A percentile compares a stretch with the other conserved stretches of the same genome.
phyloP scores from a whole-genome alignment of 1,140 invertebrate species.

The Stenopsyche tienmushanensis region DNA sequence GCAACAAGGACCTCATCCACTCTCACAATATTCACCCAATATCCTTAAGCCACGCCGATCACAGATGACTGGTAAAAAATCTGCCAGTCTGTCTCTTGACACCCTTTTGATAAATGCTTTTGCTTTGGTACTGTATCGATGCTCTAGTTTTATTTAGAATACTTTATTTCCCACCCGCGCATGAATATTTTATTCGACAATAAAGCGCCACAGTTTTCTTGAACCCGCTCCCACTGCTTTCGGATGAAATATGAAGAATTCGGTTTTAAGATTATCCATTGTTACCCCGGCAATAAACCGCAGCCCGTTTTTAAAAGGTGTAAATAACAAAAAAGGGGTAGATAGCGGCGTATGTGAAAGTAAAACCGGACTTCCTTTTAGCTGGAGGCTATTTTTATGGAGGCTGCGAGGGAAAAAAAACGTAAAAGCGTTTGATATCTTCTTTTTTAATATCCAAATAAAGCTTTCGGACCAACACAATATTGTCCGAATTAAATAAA shows the following conservation, averaged over 20 bases:
- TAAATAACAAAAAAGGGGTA: slow-evolving; percentile 10
- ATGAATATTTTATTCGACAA: slow-evolving; percentile 12
- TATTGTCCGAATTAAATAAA: no score
- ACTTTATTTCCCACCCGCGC: no score
- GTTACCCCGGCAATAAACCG: slow-evolving; percentile 18
- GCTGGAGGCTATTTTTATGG: slow-evolving; percentile 21
- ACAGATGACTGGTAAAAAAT: no score
- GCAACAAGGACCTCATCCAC: no score
- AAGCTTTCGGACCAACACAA: no score
- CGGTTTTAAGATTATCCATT: slow-evolving; percentile 14
- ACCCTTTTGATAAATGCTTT: no score
- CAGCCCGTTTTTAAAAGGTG: slow-evolving; percentile 16
- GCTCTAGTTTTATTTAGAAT: no score
- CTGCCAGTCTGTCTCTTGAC: no score
- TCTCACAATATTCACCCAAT: no score
- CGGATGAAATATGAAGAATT: slow-evolving; percentile 26
- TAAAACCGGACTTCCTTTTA: slow-evolving; percentile 13
- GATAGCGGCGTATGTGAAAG: not conserved
- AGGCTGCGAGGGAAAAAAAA: not conserved
- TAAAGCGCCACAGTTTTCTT: not conserved
- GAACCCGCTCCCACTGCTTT: not conserved
- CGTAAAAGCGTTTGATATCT: not conserved
- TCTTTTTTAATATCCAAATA: slow-evolving; percentile 2
- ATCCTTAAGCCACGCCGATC: no score
- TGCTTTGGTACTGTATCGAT: no score